Conservation (phyloP, 2,888 invertebrate genomes). For the Stegana nigrithorax region DNA sequence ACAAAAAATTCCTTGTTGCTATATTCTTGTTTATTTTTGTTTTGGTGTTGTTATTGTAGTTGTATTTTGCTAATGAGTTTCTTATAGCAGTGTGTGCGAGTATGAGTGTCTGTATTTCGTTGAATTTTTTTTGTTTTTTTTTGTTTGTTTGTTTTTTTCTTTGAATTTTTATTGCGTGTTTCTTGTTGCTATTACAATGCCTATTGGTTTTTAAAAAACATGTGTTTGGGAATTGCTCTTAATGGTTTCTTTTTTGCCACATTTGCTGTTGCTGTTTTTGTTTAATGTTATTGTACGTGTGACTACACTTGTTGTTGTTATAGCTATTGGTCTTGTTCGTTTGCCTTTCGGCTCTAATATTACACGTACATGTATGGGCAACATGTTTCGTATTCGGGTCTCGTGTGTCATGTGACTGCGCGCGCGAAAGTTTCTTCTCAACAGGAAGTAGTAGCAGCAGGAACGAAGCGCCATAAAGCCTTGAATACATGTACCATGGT, state of each 20-base stretch:
- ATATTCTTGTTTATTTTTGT: neutral
- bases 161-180: neutral
- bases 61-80: too few species aligned
- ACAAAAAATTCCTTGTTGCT: too few species aligned
- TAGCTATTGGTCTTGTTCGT: neutral
- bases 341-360: too few species aligned
- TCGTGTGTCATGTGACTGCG: slow-evolving; percentile 55
- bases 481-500: neutral
- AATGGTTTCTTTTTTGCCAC: neutral
- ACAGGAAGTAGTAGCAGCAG: slow-evolving; percentile 1
- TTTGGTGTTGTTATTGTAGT: neutral
- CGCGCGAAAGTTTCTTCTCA: slow-evolving; percentile 47
- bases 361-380: neutral
- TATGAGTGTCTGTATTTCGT: too few species aligned
- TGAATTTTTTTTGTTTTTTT: neutral
- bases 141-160: neutral
- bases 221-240: neutral
- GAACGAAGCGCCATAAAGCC: slow-evolving; percentile 24
- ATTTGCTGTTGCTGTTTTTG: neutral
- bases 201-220: neutral
- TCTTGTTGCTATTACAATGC: neutral
- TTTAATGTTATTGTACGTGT: too few species aligned
- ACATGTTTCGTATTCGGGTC: slow-evolving; percentile 8
- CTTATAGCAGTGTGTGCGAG: too few species aligned
- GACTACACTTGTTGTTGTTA: too few species aligned